Conservation (phyloP, 1,140 invertebrate genomes). For the Apocrypta bakeri region DNA sequence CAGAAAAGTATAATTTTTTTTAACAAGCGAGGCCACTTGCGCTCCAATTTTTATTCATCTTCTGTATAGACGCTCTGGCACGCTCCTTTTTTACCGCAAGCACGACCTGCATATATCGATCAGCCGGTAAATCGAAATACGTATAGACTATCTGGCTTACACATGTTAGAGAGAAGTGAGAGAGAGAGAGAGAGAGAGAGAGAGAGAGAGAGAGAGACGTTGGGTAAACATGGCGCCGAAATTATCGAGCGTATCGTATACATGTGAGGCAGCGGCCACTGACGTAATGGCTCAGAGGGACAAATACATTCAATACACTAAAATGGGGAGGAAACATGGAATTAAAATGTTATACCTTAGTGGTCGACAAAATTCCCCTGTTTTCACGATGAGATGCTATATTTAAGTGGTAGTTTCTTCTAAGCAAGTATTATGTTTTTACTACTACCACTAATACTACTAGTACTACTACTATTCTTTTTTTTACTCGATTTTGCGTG, state of each 20-base stretch:
- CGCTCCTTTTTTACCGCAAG: not conserved
- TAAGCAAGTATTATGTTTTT: too few species aligned
- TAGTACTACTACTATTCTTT: too few species aligned
- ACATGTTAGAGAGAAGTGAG: not conserved
- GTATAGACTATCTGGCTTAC: not conserved
- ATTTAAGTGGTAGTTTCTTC: too few species aligned
- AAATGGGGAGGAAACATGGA: not conserved
- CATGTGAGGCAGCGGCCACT: slow-evolving; percentile 10
- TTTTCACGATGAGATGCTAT: not conserved
- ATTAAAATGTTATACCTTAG: not conserved
- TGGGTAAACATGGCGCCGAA: slow-evolving; percentile 58
- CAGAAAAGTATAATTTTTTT: slow-evolving; percentile 2
- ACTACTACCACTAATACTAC: too few species aligned
- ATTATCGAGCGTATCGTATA: slow-evolving; percentile 56
- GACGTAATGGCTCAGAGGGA: slow-evolving; percentile 2
- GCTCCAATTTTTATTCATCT: slow-evolving; percentile 3
- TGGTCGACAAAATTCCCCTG: not conserved
- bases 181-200: slow-evolving; percentile 13
- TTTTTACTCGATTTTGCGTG: not conserved
- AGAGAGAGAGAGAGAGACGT: not conserved
- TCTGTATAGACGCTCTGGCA: not conserved
- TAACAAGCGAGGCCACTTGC: not conserved
- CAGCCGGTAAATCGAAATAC: slow-evolving; percentile 39
- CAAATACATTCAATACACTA: not conserved
- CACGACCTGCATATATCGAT: slow-evolving; percentile 39